Conservation (phyloP, 2,113 vertebrate genomes). For the Colaptes auratus region DNA sequence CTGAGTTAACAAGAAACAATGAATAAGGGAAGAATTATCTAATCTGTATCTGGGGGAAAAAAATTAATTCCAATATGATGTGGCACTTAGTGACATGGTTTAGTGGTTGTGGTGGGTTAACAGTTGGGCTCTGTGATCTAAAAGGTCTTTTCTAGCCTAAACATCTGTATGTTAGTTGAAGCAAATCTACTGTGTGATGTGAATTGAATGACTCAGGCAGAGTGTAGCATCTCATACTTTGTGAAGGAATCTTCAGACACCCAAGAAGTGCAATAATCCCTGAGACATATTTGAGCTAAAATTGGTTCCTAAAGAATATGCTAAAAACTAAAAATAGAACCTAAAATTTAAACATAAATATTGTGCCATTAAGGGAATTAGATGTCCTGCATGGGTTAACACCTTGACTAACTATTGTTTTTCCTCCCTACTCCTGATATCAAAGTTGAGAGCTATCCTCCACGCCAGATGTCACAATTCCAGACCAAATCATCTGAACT, state of each 20-base stretch:
- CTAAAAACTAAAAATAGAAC: neutral
- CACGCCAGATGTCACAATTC: neutral
- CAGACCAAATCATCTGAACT: neutral
- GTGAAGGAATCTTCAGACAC: neutral
- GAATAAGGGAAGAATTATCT: neutral
- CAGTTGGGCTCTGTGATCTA: no score
- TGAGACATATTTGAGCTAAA: neutral
- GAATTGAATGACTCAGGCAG: neutral
- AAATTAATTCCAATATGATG: neutral
- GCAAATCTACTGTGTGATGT: neutral
- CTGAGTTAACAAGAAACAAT: neutral
- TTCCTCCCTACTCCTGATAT: neutral
- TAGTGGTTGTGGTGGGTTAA: no score
- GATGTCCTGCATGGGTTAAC: neutral
- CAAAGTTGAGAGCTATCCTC: neutral
- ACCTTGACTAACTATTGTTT: neutral
- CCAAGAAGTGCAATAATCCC: neutral
- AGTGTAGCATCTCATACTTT: neutral
- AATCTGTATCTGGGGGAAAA: neutral
- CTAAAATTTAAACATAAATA: neutral
- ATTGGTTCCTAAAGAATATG: neutral
- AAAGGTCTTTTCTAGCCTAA: no score
- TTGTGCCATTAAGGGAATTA: neutral
- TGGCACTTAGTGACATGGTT: no score
- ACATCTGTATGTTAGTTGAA: neutral